Base-by-base conservation (phyloP, 2,113 vertebrate genomes). In the Anarrhichthys ocellatus region DNA sequence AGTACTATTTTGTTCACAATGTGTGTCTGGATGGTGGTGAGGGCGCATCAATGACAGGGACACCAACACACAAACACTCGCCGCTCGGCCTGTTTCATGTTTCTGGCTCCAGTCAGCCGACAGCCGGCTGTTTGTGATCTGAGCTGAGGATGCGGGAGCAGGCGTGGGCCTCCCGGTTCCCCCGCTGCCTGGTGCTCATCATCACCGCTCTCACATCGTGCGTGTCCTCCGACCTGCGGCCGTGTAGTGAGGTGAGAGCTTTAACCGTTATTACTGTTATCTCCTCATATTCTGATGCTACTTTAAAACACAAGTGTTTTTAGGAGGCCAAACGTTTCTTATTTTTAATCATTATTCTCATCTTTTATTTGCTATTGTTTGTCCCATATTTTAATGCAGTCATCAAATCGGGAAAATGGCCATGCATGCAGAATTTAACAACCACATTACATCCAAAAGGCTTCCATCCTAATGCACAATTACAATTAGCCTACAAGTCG, bases 201-300 rank as follows among this genome's bases (percentile, higher is more conserved):
- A 62, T 90, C 84, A 48, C 15, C 76, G 82, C 80, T 58, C 86
- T 56, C 46, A 32, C 72, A 67, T 63, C 89, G 14, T 52, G 82
- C 0, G 67, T 36, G 78, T 86, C 85, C 56, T 61, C 81, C 20
- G 75, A 90, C 36, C 81, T 88, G 88, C 90, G 84, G 81, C 88
- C 87, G 78, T 94, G 93, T 78, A 81, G 75, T 27, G 87, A 90
- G 88, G 93, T 94, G 76, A 89, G 91, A 44, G 62, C 64, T 32
- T 40, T 11, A n/a, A 22, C 18, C 67, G 2, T 63, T 36, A 50
- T 32, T 34, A 42, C 80, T 22, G 52, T 62, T 42, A 54, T 20
- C 17, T 58, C 48, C 34, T 59, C 4, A 7, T 54, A 29, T 63
- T 22, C 9, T 6, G 8, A 6, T 15, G 14, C 20, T 63, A 10